Conservation (phyloP, 2,797 vertebrate species). For the Manis javanica region DNA sequence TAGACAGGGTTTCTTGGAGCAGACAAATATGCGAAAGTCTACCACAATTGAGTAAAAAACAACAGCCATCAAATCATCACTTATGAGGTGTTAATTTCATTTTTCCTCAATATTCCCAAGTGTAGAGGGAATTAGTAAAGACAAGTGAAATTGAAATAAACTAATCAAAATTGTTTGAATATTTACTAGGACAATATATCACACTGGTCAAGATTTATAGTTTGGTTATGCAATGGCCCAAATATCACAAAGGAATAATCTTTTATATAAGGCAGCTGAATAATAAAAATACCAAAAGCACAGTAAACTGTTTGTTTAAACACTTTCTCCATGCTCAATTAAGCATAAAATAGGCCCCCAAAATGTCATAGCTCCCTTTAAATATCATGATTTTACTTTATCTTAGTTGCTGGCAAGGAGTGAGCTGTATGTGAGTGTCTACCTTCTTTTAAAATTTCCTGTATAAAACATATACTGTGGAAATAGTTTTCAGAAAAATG, state of each 20-base stretch:
- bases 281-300: background rate
- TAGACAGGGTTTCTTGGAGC: background rate
- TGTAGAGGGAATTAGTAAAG: background rate
- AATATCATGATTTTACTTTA: slow-evolving; percentile 21
- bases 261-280: background rate
- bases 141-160: background rate
- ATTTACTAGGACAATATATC: background rate
- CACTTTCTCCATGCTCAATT: background rate
- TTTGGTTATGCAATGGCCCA: background rate
- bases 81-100: background rate
- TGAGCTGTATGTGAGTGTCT: background rate
- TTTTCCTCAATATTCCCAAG: background rate
- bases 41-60: background rate
- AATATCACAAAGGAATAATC: background rate
- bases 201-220: background rate
- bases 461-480: background rate
- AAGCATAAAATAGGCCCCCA: background rate
- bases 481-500: slow-evolving; percentile 56
- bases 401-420: background rate
- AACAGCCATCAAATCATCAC: background rate
- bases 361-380: background rate
- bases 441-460: slow-evolving; percentile 10
- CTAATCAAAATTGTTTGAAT: background rate
- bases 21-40: background rate
- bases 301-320: background rate